Evolutionary conservation across 2,797 vertebrate genomes (phyloP).

Genomic region (Aselliscus stoliczkanus): DNA sequence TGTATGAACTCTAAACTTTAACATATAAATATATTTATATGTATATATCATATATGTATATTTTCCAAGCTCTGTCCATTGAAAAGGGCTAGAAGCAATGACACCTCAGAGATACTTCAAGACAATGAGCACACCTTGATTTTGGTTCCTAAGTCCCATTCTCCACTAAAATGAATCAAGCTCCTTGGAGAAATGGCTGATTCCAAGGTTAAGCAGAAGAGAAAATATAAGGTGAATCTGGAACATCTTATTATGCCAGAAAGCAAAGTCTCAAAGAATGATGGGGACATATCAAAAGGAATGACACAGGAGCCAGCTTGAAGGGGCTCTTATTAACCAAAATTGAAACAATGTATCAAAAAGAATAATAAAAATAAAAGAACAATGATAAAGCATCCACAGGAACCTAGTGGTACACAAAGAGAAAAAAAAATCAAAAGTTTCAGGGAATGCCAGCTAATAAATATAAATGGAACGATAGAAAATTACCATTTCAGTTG

Average conservation of each 20-base stretch:
- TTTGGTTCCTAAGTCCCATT: constrained; percentile 24
- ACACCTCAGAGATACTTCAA: neutral
- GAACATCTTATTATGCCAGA: neutral
- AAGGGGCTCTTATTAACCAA: neutral
- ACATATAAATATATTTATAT: no score
- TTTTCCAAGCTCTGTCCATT: neutral
- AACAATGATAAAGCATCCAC: neutral
- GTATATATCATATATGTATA: neutral
- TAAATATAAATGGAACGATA: neutral
- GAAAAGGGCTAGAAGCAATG: neutral
- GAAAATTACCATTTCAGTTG: neutral
- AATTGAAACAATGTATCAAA: neutral
- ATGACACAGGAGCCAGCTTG: neutral
- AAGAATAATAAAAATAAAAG: neutral
- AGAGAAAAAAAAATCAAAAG: neutral
- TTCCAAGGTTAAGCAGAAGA: neutral
- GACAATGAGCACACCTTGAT: neutral
- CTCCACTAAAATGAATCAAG: neutral
- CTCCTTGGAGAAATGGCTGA: neutral
- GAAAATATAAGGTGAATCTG: neutral
- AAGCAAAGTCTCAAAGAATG: constrained; percentile 4
- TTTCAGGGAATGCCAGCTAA: neutral
- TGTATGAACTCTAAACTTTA: neutral
- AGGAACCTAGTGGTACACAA: neutral
- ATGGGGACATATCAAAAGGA: neutral